Base-by-base conservation (phyloP, 2,888 invertebrate species). In the Drosophila picticornis region DNA sequence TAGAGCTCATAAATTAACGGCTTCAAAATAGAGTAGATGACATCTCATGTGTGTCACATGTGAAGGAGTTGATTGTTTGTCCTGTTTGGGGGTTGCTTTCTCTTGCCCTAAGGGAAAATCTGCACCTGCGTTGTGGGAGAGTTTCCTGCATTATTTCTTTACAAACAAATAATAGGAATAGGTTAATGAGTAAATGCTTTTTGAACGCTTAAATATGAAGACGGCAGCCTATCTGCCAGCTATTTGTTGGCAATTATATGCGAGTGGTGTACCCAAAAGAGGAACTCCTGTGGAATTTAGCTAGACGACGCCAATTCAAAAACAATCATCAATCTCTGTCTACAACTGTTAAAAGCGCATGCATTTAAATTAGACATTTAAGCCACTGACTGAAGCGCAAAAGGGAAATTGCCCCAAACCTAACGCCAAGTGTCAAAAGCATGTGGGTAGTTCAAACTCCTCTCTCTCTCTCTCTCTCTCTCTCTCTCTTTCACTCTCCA, bases 321-420 rank as follows among this genome's bases (percentile, higher is more conserved):
- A 84, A 78, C 74, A 82, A 88, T 91, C 91, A 91, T 92, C 92
- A 91, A 91, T 91, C 92, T 91, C 90, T 92, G 91, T 92, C 90
- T 69, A 75, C 80, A 72, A 72, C 86, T 88, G 86, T 90, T 88
- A 88, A 91, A 87, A 90, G 84, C 87, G 89, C 91, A 92, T 92
- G 92, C 92, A 92, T 92, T 91, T 92, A 92, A 92, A 92, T 92
- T 92, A 92, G 90, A 92, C 92, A 92, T 92, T 92, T 92, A 91
- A 90, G 85, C 77, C 77, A 84, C 74, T 65, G 62, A 22, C 61
- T 67, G 63, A 43, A 50, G 36, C 46, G 36, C 29, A 29, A 52
- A 52, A 51, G 63, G 71, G 51, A 69, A 46, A 50, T 62, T 60
- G 46, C 59, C 52, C 67, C 59, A 71, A 51, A 55, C 56, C 63